Percentiles rank a stretch among this genome's conserved stretches.
These are phyloP conservation scores for Pollicipes pollicipes DNA, from an alignment of 1,140 invertebrate genomes.

Conservation along the genomic window DNA sequence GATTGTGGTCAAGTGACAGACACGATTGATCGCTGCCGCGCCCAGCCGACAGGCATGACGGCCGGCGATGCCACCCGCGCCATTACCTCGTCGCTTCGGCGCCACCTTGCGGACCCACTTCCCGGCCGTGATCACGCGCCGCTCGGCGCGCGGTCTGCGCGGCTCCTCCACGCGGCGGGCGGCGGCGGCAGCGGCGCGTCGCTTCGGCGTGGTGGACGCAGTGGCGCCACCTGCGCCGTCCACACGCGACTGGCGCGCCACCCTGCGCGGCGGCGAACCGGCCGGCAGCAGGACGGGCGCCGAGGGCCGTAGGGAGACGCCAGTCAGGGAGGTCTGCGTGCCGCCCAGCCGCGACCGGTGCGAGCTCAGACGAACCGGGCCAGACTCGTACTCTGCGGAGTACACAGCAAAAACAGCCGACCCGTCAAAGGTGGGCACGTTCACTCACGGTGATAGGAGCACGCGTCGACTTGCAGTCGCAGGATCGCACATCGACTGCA, in stretches of 20 bases:
- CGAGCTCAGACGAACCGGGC: neutral
- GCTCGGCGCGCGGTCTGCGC: neutral
- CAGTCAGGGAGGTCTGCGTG: neutral
- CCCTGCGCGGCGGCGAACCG: neutral
- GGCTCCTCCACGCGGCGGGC: neutral
- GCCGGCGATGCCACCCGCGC: no score
- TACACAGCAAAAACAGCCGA: no score
- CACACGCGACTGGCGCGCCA: neutral
- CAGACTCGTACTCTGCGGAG: neutral
- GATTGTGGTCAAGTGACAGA: no score
- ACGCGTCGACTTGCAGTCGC: no score
- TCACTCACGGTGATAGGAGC: no score
- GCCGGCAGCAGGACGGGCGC: neutral
- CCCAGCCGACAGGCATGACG: no score
- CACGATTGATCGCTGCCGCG: no score
- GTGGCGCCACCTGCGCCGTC: neutral
- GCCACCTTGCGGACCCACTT: neutral
- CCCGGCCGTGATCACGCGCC: neutral
- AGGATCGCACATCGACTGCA: no score
- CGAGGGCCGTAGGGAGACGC: neutral
- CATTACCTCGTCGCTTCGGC: neutral
- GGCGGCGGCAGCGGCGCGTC: no score
- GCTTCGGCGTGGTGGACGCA: neutral
- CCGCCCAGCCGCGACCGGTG: neutral
- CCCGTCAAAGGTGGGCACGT: no score